Evolutionary conservation across 1,140 invertebrate species (phyloP).

Genomic region (Rhyacophila brunnea): DNA sequence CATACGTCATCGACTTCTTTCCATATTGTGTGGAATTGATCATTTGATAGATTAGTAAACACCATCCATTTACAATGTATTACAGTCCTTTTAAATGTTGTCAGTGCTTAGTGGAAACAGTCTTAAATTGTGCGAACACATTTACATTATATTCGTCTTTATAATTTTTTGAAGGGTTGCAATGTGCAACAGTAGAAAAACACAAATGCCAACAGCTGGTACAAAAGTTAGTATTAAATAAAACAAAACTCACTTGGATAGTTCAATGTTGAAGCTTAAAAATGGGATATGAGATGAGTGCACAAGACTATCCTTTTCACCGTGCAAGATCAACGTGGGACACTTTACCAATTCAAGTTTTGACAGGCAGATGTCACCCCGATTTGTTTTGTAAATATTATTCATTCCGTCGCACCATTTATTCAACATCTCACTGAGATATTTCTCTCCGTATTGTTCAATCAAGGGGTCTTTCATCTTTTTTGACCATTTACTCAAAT

Average conservation of each 20-base stretch:
- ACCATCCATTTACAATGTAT: too few relatives aligned
- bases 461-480: slow-evolving; percentile 73
- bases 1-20: too few relatives aligned
- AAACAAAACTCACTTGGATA: slow-evolving; percentile 62
- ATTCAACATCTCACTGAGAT: slow-evolving; percentile 68
- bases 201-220: too few relatives aligned
- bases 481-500: slow-evolving; percentile 78
- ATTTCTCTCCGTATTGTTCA: slow-evolving; percentile 72
- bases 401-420: slow-evolving; percentile 70
- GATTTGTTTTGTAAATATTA: slow-evolving; percentile 56
- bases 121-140: too few relatives aligned
- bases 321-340: slow-evolving; percentile 79
- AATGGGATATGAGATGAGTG: slow-evolving; percentile 68
- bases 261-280: slow-evolving; percentile 65
- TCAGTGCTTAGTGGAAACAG: too few relatives aligned
- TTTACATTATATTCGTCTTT: too few relatives aligned
- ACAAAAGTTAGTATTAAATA: too few relatives aligned
- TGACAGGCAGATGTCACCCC: slow-evolving; percentile 72
- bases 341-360: slow-evolving; percentile 64
- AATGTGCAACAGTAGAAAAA: too few relatives aligned
- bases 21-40: too few relatives aligned
- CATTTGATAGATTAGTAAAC: too few relatives aligned
- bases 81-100: too few relatives aligned
- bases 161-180: too few relatives aligned
- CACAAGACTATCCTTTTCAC: slow-evolving; percentile 78